Conservation (phyloP, 2,797 vertebrate genomes). For the Carapus acus region DNA sequence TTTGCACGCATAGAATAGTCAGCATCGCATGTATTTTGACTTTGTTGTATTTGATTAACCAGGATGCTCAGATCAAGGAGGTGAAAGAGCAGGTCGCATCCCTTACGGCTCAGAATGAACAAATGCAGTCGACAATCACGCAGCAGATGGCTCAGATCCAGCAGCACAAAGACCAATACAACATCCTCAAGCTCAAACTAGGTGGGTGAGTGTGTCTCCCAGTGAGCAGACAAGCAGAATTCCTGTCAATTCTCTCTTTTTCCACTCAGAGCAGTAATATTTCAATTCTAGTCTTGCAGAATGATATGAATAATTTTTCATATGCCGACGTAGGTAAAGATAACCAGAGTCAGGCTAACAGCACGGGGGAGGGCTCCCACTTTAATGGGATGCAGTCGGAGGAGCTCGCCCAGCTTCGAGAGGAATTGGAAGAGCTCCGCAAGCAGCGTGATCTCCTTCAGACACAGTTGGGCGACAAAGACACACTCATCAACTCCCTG, state of each 20-base stretch:
- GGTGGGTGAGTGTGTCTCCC: conserved; percentile 65
- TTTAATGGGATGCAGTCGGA: conserved; percentile 89
- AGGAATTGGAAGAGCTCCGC: conserved; percentile 84
- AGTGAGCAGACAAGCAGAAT: no score
- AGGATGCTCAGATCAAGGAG: conserved; percentile 92
- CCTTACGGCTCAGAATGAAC: conserved; percentile 80
- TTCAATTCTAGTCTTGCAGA: no score
- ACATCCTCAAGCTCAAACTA: conserved; percentile 93
- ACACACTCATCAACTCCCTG: conserved; percentile 78
- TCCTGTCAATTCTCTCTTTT: no score
- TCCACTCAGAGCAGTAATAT: no score
- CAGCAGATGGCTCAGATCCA: conserved; percentile 93
- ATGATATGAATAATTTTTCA: background rate
- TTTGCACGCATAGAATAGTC: no score
- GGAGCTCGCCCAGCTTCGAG: conserved; percentile 78
- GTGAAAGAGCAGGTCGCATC: conserved; percentile 80
- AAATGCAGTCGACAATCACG: conserved; percentile 79
- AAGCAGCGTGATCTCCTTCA: conserved; percentile 77
- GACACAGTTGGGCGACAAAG: conserved; percentile 82
- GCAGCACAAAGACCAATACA: conserved; percentile 98
- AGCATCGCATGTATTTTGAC: no score
- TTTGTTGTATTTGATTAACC: no score
- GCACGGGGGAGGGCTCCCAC: conserved; percentile 71
- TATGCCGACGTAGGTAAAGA: conserved; percentile 79
- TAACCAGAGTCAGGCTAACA: conserved; percentile 71